These are phyloP conservation scores for Vultur gryphus DNA, from an alignment of 2,797 vertebrate species.

Conservation along the genomic window DNA sequence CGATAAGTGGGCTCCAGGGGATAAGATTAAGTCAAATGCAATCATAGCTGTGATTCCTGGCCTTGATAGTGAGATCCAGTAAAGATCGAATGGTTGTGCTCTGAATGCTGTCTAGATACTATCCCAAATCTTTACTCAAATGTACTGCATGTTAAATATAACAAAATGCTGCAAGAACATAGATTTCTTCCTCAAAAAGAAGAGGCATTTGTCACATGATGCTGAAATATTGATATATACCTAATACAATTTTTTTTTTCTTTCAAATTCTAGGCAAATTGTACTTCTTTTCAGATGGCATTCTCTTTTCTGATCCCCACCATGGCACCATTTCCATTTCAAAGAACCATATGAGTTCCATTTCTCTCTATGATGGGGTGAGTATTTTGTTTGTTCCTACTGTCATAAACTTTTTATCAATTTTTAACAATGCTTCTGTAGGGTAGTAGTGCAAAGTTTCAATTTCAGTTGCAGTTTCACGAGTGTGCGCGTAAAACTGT, in stretches of 20 bases:
- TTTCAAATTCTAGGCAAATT: slow-evolving; percentile 82
- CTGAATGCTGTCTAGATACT: background rate
- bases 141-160: background rate
- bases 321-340: slow-evolving; percentile 84
- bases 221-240: background rate
- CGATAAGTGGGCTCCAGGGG: background rate
- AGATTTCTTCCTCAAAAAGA: background rate
- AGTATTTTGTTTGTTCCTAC: slow-evolving; percentile 8
- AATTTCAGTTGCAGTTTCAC: background rate
- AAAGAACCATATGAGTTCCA: slow-evolving; percentile 80
- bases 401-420: fast-evolving
- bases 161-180: background rate
- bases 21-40: background rate
- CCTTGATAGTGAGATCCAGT: background rate
- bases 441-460: background rate
- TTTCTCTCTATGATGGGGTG: slow-evolving; percentile 88
- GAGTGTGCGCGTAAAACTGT: background rate
- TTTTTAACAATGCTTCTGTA: background rate
- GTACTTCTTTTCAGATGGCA: slow-evolving; percentile 88
- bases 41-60: background rate
- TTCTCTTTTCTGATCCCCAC: slow-evolving; percentile 86
- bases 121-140: background rate
- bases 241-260: background rate
- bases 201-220: background rate
- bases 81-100: background rate